These are phyloP conservation scores for Hoplias malabaricus DNA, from an alignment of 2,113 vertebrate genomes.

Conservation along the genomic window DNA sequence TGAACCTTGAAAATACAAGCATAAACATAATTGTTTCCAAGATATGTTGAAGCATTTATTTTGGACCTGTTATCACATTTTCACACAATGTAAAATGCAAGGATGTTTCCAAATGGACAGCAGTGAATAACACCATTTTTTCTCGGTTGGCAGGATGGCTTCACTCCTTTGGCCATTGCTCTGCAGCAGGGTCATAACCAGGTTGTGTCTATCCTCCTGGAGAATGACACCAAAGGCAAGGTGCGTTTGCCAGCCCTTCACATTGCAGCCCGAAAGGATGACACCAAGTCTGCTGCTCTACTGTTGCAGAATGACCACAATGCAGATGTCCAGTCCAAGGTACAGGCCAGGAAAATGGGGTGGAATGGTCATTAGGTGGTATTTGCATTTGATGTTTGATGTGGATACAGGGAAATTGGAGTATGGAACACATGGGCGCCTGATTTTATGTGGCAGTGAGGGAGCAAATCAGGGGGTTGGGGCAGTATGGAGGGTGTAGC, in stretches of 20 bases:
- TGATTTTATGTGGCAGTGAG: too few relatives aligned
- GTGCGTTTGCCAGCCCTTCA: conserved; percentile 94
- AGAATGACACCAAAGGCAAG: conserved; percentile 97
- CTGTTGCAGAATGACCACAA: conserved; percentile 98
- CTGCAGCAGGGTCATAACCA: conserved; percentile 98
- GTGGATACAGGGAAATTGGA: conserved; percentile 2
- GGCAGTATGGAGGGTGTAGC: too few relatives aligned
- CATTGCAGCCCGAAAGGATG: conserved; percentile 95
- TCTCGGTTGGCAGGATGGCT: conserved; percentile 82
- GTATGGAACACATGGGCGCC: too few relatives aligned
- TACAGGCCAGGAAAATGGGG: conserved; percentile 50
- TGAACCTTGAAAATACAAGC: too few relatives aligned
- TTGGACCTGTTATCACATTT: too few relatives aligned
- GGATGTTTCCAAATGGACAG: too few relatives aligned
- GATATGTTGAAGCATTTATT: too few relatives aligned
- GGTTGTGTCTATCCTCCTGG: conserved; percentile 92
- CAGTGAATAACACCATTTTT: background rate
- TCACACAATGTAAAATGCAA: too few relatives aligned
- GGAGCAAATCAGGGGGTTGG: too few relatives aligned
- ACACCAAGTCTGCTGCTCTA: conserved; percentile 95
- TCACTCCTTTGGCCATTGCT: conserved; percentile 94
- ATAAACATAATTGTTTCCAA: too few relatives aligned
- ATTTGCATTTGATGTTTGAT: conserved; percentile 16
- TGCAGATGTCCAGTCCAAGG: conserved; percentile 97
- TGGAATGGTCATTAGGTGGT: background rate